These are phyloP conservation scores for Balanococcus diminutus DNA, from an alignment of 2,888 invertebrate species.

Conservation along the genomic window DNA sequence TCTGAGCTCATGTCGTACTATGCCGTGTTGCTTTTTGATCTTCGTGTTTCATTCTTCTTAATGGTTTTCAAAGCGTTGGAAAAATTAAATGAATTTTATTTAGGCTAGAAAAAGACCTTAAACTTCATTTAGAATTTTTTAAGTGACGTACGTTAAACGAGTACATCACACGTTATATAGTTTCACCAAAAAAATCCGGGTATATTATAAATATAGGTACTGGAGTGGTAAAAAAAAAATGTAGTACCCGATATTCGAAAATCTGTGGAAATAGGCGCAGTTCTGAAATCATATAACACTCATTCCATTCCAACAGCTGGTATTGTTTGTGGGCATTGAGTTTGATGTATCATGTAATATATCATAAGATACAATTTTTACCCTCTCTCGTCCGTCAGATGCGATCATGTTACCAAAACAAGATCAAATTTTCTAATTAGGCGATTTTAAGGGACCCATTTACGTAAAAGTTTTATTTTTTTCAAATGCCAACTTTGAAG, in stretches of 20 bases:
- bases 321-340: too few relatives aligned
- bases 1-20: too few relatives aligned
- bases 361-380: too few relatives aligned
- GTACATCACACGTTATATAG: too few relatives aligned
- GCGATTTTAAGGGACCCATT: background rate
- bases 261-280: too few relatives aligned
- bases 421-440: background rate
- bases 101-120: background rate
- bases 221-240: too few relatives aligned
- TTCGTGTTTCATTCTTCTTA: background rate
- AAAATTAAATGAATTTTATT: background rate
- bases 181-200: too few relatives aligned
- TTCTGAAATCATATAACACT: too few relatives aligned
- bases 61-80: background rate
- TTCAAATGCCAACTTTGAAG: too few relatives aligned
- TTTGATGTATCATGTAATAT: background rate
- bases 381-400: background rate
- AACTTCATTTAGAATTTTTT: background rate
- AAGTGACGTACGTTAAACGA: conserved; percentile 11
- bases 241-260: too few relatives aligned
- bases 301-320: too few relatives aligned
- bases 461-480: too few relatives aligned
- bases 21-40: background rate
- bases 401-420: background rate
- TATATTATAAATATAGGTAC: background rate